Base-by-base conservation (phyloP, 2,113 vertebrate genomes). In the Todiramphus chloris region DNA sequence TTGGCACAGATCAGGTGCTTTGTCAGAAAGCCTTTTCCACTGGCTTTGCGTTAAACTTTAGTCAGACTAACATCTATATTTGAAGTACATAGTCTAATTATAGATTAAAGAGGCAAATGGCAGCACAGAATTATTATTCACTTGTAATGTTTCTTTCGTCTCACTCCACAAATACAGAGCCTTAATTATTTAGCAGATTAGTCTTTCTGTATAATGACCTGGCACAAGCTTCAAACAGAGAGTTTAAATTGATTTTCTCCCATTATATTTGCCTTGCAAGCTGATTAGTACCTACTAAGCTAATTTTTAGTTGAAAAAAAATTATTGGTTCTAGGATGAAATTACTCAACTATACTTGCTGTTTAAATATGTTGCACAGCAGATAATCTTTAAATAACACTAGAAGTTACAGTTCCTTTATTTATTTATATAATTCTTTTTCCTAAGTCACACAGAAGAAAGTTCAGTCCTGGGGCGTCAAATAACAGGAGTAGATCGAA, bases 281-380 rank as follows among this genome's bases (percentile, higher is more conserved):
- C 95, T 87, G 77, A 93, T 93, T 69, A 89, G 90, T 87, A 96
- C 75, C 94, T 92, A 59, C 95, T 97, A 88, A 81, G 78, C 59
- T 92, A 95, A 76, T 96, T 96, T 83, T 94, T 66, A 90, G 83
- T 91, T 90, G 73, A 96, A 93, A 94, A 90, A 84, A 92, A 89
- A 91, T 77, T 89, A 91, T 60, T 76, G 70, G 78, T 89, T 97
- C 87, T 67, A 66, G 82, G 87, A 89, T 73, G 88, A 75, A 94
- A 96, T 97, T 74, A 76, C 79, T 87, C 82, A 87, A 59, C 80
- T 89, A 37, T 76, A 79, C 46, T 93, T 51, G 83, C 77, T 89
- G 59, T 93, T 95, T 89, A 81, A 63, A 67, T 83, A 59, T 28
- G 3, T 77, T 37, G 37, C 67, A 64, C 58, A 50, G 60, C 41